A percentile compares a stretch with the other conserved stretches of the same genome.
Conservation (phyloP, 2,888 invertebrate species). For the Caenorhabditis imperialis region DNA sequence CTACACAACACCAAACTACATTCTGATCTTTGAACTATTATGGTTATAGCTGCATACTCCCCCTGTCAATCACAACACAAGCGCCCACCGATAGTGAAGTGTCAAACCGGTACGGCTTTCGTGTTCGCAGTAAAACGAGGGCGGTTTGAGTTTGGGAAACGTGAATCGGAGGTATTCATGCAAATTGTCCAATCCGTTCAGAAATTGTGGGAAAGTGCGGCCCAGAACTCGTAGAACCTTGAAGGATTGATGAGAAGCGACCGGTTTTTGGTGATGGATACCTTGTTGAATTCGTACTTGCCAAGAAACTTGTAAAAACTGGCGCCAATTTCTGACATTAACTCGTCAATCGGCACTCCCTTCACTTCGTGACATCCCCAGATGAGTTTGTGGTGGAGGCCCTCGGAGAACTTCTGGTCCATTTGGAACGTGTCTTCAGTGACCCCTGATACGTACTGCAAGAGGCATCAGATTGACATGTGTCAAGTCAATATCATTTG, state of each 20-base stretch:
- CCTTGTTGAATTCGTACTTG: constrained; percentile 74
- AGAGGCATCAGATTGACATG: constrained; percentile 15
- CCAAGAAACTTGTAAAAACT: constrained; percentile 68
- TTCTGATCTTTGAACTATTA: constrained; percentile 40
- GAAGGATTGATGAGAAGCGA: constrained; percentile 27
- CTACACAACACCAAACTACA: constrained; percentile 52
- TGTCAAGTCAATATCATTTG: constrained; percentile 26
- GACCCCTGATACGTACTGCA: constrained; percentile 69
- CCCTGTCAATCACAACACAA: not conserved
- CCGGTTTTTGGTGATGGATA: constrained; percentile 25
- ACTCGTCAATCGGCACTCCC: constrained; percentile 57
- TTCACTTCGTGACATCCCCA: constrained; percentile 73
- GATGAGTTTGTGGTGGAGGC: constrained; percentile 66
- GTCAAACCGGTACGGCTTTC: constrained; percentile 93
- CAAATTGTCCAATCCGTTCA: constrained; percentile 76
- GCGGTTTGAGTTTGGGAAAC: constrained; percentile 86
- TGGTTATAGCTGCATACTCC: not conserved
- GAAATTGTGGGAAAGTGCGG: constrained; percentile 75
- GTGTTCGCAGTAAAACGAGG: constrained; percentile 96
- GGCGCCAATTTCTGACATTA: constrained; percentile 61
- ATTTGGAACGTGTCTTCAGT: constrained; percentile 62
- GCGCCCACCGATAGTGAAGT: constrained; percentile 86
- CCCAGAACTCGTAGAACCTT: constrained; percentile 75
- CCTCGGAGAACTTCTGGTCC: constrained; percentile 67
- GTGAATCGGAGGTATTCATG: constrained; percentile 74